phyloP scores from a whole-genome alignment of 2,888 invertebrate species.

The Synanthedon vespiformis region DNA sequence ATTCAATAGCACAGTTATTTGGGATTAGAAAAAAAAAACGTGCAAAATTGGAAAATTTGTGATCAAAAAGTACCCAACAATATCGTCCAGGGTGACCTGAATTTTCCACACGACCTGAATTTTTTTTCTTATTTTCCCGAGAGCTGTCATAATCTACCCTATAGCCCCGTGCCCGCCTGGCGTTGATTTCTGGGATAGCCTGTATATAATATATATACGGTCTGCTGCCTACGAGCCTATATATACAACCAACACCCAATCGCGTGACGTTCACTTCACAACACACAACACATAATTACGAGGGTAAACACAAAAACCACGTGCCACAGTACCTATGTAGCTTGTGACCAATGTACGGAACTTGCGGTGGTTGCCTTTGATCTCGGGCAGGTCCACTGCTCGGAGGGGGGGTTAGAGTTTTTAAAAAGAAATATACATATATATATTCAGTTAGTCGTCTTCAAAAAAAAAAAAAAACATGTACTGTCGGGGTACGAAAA shows the following conservation, averaged over 20 bases:
- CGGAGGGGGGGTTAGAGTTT: slow-evolving; percentile 11
- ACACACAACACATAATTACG: slow-evolving; percentile 10
- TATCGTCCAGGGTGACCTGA: too few relatives aligned
- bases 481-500: neutral
- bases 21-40: too few relatives aligned
- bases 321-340: slow-evolving; percentile 89
- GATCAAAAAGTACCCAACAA: too few relatives aligned
- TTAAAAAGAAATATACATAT: neutral
- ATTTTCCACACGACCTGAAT: too few relatives aligned
- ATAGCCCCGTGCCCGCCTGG: too few relatives aligned
- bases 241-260: slow-evolving; percentile 11
- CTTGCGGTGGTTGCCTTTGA: slow-evolving; percentile 98
- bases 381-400: slow-evolving; percentile 97
- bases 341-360: slow-evolving; percentile 99
- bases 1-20: too few relatives aligned
- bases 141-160: too few relatives aligned
- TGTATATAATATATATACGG: too few relatives aligned
- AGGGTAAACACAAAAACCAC: neutral
- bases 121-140: too few relatives aligned
- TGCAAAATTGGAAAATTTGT: too few relatives aligned
- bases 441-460: slow-evolving; percentile 3
- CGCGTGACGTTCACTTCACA: slow-evolving; percentile 2
- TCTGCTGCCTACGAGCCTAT: too few relatives aligned
- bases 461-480: slow-evolving; percentile 4
- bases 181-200: too few relatives aligned